Conservation (phyloP, 2,888 invertebrate species). For the Chymomyza procnemis region DNA sequence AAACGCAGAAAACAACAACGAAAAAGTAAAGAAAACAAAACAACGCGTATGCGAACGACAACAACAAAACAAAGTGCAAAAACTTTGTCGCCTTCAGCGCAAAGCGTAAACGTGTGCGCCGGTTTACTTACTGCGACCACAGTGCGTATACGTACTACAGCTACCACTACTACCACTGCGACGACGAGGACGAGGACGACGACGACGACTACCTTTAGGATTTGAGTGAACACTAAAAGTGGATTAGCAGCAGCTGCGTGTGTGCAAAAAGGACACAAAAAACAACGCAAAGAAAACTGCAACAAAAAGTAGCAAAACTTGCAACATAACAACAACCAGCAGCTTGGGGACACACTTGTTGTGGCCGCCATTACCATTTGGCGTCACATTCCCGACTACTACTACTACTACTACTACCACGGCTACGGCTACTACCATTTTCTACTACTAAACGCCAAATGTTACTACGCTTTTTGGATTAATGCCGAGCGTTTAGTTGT, state of each 20-base stretch:
- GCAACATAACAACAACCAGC: not conserved
- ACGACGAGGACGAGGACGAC: too few relatives aligned
- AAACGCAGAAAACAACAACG: slow-evolving; percentile 32
- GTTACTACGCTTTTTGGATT: slow-evolving; percentile 1
- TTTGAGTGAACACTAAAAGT: slow-evolving; percentile 41
- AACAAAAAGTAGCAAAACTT: not conserved
- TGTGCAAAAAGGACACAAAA: too few relatives aligned
- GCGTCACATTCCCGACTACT: not conserved
- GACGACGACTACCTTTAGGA: slow-evolving; percentile 43
- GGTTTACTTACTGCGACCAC: slow-evolving; percentile 5
- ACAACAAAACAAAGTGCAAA: slow-evolving; percentile 21
- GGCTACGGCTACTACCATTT: not conserved
- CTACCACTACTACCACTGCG: slow-evolving; percentile 4
- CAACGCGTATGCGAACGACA: slow-evolving; percentile 17
- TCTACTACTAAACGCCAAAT: not conserved
- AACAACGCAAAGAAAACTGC: not conserved
- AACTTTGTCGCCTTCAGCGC: slow-evolving; percentile 39
- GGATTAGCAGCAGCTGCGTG: slow-evolving; percentile 37
- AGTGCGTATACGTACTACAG: too few relatives aligned
- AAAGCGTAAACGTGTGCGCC: slow-evolving; percentile 3
- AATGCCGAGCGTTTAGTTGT: slow-evolving; percentile 3
- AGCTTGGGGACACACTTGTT: slow-evolving; percentile 4
- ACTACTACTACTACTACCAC: not conserved
- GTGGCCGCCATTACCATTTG: not conserved
- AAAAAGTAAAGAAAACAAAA: slow-evolving; percentile 1